These are phyloP conservation scores for Nothocercus julius DNA, from an alignment of 2,113 vertebrate species.

Conservation along the genomic window DNA sequence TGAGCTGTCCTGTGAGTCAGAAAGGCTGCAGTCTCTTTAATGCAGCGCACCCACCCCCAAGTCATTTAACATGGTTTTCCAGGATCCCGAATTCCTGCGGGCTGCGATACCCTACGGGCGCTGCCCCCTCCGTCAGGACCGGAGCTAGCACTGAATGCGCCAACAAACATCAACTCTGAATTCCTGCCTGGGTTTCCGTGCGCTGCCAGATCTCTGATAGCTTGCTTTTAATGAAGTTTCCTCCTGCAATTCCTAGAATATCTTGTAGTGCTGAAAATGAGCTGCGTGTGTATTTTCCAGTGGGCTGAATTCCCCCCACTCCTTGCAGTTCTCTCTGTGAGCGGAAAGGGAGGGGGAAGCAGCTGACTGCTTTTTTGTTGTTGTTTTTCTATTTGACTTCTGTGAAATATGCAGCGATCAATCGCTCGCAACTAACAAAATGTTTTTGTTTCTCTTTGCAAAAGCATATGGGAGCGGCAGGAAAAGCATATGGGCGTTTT, in stretches of 20 bases:
- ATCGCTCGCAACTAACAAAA: slow-evolving; percentile 78
- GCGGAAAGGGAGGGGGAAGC: slow-evolving; percentile 59
- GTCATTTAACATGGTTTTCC: background rate
- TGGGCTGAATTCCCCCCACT: slow-evolving; percentile 63
- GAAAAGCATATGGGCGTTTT: slow-evolving; percentile 83
- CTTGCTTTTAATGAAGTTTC: slow-evolving; percentile 71
- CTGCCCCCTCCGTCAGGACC: background rate
- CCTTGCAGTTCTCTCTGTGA: slow-evolving; percentile 62
- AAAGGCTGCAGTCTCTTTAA: background rate
- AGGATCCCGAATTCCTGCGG: background rate
- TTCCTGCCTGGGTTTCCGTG: slow-evolving; percentile 40
- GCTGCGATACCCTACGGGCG: background rate
- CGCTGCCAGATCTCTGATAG: slow-evolving; percentile 54
- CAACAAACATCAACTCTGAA: background rate
- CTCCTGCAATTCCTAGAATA: slow-evolving; percentile 68
- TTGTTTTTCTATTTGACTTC: slow-evolving; percentile 77
- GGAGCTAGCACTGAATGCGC: accelerated
- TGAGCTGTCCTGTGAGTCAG: background rate
- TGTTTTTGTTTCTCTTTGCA: slow-evolving; percentile 79
- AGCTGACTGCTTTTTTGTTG: slow-evolving; percentile 78
- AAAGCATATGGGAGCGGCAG: slow-evolving; percentile 82
- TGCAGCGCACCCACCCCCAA: background rate
- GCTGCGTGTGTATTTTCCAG: slow-evolving; percentile 62
- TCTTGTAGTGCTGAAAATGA: slow-evolving; percentile 42
- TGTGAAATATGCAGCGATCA: slow-evolving; percentile 79